Percentiles rank a stretch among this genome's conserved stretches.
phyloP scores from a whole-genome alignment of 2,797 vertebrate genomes.

The Rhinophrynus dorsalis region DNA sequence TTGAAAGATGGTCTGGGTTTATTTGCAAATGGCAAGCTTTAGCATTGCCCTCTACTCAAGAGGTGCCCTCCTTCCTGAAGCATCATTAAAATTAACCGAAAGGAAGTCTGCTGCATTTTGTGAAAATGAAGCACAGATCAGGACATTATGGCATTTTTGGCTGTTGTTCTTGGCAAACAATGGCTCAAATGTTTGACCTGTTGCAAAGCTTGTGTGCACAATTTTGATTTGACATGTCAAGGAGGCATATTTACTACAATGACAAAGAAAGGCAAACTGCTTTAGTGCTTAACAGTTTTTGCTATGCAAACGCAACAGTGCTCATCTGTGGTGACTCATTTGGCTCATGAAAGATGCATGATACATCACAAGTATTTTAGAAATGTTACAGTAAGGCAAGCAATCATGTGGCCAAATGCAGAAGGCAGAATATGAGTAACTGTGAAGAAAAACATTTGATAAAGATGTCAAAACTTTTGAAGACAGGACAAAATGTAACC shows the following conservation, averaged over 20 bases:
- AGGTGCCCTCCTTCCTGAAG: slow-evolving; percentile 62
- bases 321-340: no score
- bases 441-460: no score
- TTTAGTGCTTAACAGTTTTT: no score
- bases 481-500: no score
- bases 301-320: no score
- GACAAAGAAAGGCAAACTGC: neutral
- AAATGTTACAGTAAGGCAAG: no score
- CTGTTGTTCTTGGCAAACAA: neutral
- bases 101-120: slow-evolving; percentile 64
- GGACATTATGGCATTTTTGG: slow-evolving; percentile 52
- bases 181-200: slow-evolving; percentile 1
- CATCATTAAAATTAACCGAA: slow-evolving; percentile 64
- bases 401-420: no score
- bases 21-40: slow-evolving; percentile 73
- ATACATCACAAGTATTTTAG: no score
- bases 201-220: neutral
- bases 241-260: neutral
- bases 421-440: no score
- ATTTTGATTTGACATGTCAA: neutral
- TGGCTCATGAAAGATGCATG: no score
- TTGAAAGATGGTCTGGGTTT: slow-evolving; percentile 71
- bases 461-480: no score
- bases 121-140: slow-evolving; percentile 54
- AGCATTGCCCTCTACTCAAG: slow-evolving; percentile 64